Conservation (phyloP, 2,113 vertebrate species). For the Anoplopoma fimbria region DNA sequence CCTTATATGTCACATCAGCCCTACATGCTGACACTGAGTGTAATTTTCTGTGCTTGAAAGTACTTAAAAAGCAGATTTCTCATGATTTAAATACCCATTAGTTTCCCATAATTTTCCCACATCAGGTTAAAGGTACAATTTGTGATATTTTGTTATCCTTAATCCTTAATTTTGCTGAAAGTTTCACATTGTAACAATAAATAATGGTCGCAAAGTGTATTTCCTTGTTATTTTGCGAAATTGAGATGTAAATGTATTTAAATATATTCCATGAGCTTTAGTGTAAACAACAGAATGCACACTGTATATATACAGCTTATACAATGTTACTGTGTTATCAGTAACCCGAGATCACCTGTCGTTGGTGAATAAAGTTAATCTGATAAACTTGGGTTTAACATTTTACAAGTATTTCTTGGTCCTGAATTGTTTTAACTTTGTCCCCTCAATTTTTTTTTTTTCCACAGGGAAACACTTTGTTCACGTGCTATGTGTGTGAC, state of each 20-base stretch:
- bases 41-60: too few species aligned
- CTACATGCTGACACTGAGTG: too few species aligned
- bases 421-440: neutral
- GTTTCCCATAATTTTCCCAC: too few species aligned
- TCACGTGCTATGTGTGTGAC: constrained; percentile 87
- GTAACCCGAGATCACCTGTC: neutral
- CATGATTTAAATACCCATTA: too few species aligned
- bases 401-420: neutral
- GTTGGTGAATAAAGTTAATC: neutral
- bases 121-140: neutral
- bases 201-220: too few species aligned
- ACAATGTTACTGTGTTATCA: neutral
- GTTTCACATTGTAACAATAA: too few species aligned
- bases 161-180: neutral
- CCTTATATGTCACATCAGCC: too few species aligned
- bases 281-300: neutral
- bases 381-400: neutral
- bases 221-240: neutral
- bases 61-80: too few species aligned
- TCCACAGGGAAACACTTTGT: constrained; percentile 85
- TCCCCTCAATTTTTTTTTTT: neutral
- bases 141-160: neutral
- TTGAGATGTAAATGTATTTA: neutral
- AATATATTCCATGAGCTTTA: neutral
- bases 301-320: neutral